phyloP scores from a whole-genome alignment of 2,888 invertebrate genomes.

The Hemaris fuciformis region DNA sequence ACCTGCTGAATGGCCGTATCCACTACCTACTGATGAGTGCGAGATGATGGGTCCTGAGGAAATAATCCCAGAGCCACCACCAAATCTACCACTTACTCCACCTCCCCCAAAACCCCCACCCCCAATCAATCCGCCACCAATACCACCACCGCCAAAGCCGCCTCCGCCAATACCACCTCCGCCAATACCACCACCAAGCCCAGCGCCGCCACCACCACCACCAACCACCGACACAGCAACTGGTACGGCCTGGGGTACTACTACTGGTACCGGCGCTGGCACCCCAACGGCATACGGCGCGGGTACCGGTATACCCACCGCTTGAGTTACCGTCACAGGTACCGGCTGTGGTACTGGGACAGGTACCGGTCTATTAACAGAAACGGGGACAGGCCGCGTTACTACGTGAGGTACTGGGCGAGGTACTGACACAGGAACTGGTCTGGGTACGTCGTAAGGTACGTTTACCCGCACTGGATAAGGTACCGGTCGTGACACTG shows the following conservation, averaged over 20 bases:
- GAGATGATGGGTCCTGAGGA: slow-evolving; percentile 12
- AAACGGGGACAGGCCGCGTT: slow-evolving; percentile 66
- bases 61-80: not conserved
- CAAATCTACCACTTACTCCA: slow-evolving; percentile 14
- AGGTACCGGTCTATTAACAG: slow-evolving; percentile 79
- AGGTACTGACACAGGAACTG: slow-evolving; percentile 71
- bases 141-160: slow-evolving; percentile 14
- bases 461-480: slow-evolving; percentile 76
- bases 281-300: slow-evolving; percentile 74
- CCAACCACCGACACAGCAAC: slow-evolving; percentile 42
- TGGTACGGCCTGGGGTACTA: slow-evolving; percentile 57
- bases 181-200: slow-evolving; percentile 13
- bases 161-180: slow-evolving; percentile 20
- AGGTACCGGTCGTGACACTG: slow-evolving; percentile 66
- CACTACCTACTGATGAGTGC: slow-evolving; percentile 19
- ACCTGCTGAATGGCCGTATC: slow-evolving; percentile 9
- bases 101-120: slow-evolving; percentile 13
- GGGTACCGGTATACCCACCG: slow-evolving; percentile 77
- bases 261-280: slow-evolving; percentile 63
- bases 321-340: slow-evolving; percentile 75
- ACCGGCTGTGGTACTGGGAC: slow-evolving; percentile 79
- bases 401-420: slow-evolving; percentile 76
- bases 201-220: slow-evolving; percentile 21
- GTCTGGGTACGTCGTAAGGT: slow-evolving; percentile 72
- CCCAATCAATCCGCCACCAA: slow-evolving; percentile 16